Evolutionary conservation across 2,113 vertebrate species (phyloP).

Genomic region (Burhinus oedicnemus): DNA sequence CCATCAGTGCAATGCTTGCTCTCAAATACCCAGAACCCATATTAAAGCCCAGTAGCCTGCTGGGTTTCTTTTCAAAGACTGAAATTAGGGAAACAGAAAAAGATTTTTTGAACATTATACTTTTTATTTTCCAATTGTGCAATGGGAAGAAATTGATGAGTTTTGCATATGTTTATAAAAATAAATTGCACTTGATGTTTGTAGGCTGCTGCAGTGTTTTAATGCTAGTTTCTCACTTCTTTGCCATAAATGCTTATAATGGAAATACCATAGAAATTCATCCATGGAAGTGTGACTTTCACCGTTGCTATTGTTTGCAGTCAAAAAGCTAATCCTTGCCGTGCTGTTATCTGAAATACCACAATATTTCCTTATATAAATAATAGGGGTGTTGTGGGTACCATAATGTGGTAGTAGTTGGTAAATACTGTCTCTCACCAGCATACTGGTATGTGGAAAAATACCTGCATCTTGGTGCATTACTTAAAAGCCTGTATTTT

Average conservation of each 20-base stretch:
- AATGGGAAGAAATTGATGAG: neutral
- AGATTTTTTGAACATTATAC: neutral
- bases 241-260: neutral
- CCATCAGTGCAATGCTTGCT: neutral
- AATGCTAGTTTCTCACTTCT: neutral
- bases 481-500: neutral
- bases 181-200: neutral
- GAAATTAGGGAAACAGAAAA: neutral
- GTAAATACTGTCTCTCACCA: neutral
- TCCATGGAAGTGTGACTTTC: neutral
- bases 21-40: neutral
- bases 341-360: neutral
- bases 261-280: neutral
- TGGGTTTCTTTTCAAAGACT: neutral
- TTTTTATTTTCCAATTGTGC: neutral
- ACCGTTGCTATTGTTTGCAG: neutral
- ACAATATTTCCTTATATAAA: neutral
- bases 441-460: neutral
- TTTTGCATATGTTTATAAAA: neutral
- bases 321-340: neutral
- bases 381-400: neutral
- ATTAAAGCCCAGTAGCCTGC: neutral
- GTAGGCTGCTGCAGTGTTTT: neutral
- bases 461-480: neutral
- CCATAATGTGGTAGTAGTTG: neutral